phyloP scores from a whole-genome alignment of 2,888 invertebrate genomes.

The Ectemnius lituratus region DNA sequence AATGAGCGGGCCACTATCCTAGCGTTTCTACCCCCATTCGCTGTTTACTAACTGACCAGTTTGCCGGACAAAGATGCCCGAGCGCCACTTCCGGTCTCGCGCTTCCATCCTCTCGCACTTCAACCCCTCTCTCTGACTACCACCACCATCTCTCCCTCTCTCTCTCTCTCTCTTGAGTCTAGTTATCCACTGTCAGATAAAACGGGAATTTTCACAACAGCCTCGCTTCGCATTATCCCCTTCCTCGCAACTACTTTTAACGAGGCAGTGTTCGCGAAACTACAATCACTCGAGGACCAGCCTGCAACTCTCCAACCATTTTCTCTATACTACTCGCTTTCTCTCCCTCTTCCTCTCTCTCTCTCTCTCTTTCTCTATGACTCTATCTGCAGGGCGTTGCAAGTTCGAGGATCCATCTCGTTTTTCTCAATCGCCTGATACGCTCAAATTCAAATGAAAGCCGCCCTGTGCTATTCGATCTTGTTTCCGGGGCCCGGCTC shows the following conservation, averaged over 20 bases:
- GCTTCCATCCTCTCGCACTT: neutral
- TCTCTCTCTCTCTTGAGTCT: too few species aligned
- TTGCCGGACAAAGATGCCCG: slow-evolving; percentile 27
- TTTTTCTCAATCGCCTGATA: slow-evolving; percentile 13
- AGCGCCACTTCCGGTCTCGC: slow-evolving; percentile 18
- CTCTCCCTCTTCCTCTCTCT: too few species aligned
- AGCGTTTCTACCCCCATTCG: slow-evolving; percentile 19
- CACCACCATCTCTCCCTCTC: neutral
- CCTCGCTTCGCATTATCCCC: too few species aligned
- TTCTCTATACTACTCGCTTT: too few species aligned
- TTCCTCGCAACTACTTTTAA: too few species aligned
- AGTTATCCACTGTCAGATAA: too few species aligned
- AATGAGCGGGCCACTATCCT: slow-evolving; percentile 21
- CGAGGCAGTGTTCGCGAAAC: too few species aligned
- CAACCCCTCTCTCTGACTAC: neutral
- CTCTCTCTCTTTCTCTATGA: too few species aligned
- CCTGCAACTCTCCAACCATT: too few species aligned
- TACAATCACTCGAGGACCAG: too few species aligned
- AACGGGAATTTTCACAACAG: too few species aligned
- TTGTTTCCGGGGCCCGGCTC: slow-evolving; percentile 13
- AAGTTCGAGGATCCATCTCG: neutral
- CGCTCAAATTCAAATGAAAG: slow-evolving; percentile 29
- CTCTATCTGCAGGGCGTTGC: too few species aligned
- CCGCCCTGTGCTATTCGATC: slow-evolving; percentile 29
- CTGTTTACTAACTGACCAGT: slow-evolving; percentile 42